Conservation (phyloP, 2,113 vertebrate species). For the Tiliqua scincoides region DNA sequence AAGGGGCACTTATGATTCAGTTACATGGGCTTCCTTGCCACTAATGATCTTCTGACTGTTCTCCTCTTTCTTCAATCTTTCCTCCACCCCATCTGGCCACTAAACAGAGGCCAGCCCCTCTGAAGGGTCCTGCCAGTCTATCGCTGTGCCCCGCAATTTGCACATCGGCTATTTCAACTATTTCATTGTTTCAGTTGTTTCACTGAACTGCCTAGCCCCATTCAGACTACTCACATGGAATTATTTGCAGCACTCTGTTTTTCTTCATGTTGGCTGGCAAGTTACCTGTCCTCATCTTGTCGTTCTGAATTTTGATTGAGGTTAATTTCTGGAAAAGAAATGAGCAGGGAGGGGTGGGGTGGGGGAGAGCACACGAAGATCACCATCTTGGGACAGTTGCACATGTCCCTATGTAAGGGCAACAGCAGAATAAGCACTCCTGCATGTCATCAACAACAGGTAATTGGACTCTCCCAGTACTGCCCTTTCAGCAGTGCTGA, state of each 20-base stretch:
- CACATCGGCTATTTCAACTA: too few species aligned
- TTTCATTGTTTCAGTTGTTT: neutral
- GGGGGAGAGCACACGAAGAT: neutral
- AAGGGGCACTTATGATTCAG: neutral
- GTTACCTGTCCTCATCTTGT: conserved; percentile 99
- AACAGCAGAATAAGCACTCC: too few species aligned
- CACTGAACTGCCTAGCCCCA: too few species aligned
- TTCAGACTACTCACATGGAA: conserved; percentile 88
- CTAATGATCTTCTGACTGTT: neutral
- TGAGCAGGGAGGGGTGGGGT: neutral
- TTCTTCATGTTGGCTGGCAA: conserved; percentile 99
- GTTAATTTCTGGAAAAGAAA: conserved; percentile 87
- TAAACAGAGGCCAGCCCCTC: too few species aligned
- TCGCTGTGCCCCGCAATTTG: neutral
- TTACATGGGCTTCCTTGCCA: neutral
- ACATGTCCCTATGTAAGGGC: too few species aligned
- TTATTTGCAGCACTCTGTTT: conserved; percentile 98
- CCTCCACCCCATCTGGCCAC: neutral
- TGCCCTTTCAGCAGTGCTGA: too few species aligned
- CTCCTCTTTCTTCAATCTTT: too few species aligned
- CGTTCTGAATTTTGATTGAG: conserved; percentile 99
- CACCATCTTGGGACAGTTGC: too few species aligned
- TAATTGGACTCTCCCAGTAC: too few species aligned
- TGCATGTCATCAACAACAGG: neutral
- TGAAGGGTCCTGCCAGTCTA: neutral